Conservation (phyloP, 2,113 vertebrate genomes). For the Echinops telfairi region DNA sequence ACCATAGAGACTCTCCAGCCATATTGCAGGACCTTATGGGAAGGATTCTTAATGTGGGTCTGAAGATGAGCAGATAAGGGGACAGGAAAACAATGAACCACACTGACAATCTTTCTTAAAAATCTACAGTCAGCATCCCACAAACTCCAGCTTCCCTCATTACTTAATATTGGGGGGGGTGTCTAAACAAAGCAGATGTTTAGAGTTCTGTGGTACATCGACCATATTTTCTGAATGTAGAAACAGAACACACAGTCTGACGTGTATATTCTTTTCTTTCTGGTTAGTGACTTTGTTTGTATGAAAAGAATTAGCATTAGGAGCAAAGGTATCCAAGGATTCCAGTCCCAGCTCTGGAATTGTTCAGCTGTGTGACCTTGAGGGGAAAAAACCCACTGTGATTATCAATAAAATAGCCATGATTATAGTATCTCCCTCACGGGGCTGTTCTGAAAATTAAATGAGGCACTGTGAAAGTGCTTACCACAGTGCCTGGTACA, state of each 20-base stretch:
- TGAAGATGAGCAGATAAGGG: conserved; percentile 39
- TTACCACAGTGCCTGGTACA: conserved; percentile 37
- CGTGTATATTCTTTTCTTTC: conserved; percentile 15
- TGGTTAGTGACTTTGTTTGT: background rate
- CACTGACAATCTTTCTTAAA: background rate
- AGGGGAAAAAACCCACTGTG: conserved; percentile 7
- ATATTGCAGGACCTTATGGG: background rate
- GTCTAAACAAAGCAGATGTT: background rate
- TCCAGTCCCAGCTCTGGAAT: background rate
- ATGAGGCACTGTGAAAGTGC: conserved; percentile 2
- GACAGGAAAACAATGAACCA: background rate
- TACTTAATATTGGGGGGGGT: background rate
- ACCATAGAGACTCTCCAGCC: background rate
- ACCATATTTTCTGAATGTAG: background rate
- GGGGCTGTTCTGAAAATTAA: conserved; percentile 42
- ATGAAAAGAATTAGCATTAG: background rate
- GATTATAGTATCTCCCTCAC: conserved; percentile 22
- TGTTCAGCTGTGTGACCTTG: background rate
- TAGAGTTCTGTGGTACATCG: background rate
- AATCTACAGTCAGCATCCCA: background rate
- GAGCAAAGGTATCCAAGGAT: conserved; percentile 23
- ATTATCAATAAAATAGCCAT: conserved; percentile 43
- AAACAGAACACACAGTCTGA: background rate
- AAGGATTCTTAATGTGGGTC: conserved; percentile 19
- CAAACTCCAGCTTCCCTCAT: conserved; percentile 17